Base-by-base conservation (phyloP, 2,797 vertebrate genomes). In the Numenius phaeopus region DNA sequence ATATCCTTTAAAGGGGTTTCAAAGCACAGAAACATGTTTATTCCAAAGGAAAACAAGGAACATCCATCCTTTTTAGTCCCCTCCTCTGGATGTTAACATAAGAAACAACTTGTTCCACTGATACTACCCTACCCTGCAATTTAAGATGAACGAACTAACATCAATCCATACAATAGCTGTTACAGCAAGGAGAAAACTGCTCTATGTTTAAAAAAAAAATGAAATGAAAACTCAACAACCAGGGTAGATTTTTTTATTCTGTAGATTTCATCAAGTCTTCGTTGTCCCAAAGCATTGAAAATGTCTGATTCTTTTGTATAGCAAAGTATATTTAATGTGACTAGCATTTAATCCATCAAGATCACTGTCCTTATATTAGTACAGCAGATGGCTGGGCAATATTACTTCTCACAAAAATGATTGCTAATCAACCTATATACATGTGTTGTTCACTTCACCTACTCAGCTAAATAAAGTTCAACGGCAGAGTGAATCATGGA, bases 361-460 rank as follows among this genome's bases (percentile, higher is more conserved):
- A 94, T 88, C 44, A 17, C 72, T 87, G 49, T 96, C 81, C 73
- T 83, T 94, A 58, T 83, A 95, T 91, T 65, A 66, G 70, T 37
- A 59, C n/a, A 83, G 88, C 90, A 97, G 98, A 96, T 98, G 97
- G 96, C 88, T 95, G 64, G 54, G 52, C 69, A 94, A 67, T 90
- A 71, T 79, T 91, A 75, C 37, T 78, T 93, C 93, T 97, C 11
- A 20, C 50, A 81, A 92, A 97, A 94, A 92, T 90, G 71, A 96
- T 89, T 79, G 65, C 73, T 96, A 90, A 97, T 97, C 88, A 95
- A 34, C 94, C 86, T 94, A 29, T 84, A 64, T 73, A 47, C 47
- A 24, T 40, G 70, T 96, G 91, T 80, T 94, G 81, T 62, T 97
- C 37, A 17, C 76, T 87, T 97, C 91, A 86, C 91, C 73, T 91